Evolutionary conservation across 2,113 vertebrate genomes (phyloP).

Genomic region (Poeciliopsis retropinna): DNA sequence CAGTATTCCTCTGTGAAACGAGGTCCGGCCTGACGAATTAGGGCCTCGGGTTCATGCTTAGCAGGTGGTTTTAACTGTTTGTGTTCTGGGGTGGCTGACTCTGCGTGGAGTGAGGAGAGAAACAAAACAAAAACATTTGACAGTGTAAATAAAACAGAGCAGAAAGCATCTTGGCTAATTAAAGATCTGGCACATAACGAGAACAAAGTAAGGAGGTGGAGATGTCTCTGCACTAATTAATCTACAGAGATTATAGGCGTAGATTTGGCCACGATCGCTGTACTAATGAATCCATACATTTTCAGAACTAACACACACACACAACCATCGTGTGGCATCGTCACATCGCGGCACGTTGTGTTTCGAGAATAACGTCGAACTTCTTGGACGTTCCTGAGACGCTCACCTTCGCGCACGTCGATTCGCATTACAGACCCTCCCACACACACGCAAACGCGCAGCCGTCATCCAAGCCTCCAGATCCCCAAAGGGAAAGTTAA

Average conservation of each 20-base stretch:
- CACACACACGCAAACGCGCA: constrained; percentile 9
- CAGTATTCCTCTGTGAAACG: constrained; percentile 24
- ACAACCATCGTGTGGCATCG: background rate
- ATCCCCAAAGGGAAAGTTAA: constrained; percentile 36
- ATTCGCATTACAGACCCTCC: background rate
- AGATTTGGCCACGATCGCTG: constrained; percentile 23
- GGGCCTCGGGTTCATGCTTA: constrained; percentile 24
- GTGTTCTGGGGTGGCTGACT: constrained; percentile 26
- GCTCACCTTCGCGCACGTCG: background rate
- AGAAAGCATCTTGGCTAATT: constrained; percentile 58
- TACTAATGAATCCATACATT: constrained; percentile 36
- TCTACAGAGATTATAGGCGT: constrained; percentile 52
- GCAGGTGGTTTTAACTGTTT: constrained; percentile 27
- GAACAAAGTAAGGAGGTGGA: constrained; percentile 59
- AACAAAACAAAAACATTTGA: constrained; percentile 27
- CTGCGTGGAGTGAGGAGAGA: constrained; percentile 21
- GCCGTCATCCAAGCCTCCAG: constrained; percentile 26
- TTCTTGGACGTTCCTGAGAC: background rate
- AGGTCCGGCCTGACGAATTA: constrained; percentile 7
- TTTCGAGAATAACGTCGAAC: background rate
- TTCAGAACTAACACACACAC: background rate
- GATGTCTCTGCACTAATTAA: constrained; percentile 58
- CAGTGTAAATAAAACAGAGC: constrained; percentile 53
- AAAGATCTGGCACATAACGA: constrained; percentile 48
- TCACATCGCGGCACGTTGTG: background rate